phyloP scores from a whole-genome alignment of 2,113 vertebrate species.

The Malaclemys terrapin region DNA sequence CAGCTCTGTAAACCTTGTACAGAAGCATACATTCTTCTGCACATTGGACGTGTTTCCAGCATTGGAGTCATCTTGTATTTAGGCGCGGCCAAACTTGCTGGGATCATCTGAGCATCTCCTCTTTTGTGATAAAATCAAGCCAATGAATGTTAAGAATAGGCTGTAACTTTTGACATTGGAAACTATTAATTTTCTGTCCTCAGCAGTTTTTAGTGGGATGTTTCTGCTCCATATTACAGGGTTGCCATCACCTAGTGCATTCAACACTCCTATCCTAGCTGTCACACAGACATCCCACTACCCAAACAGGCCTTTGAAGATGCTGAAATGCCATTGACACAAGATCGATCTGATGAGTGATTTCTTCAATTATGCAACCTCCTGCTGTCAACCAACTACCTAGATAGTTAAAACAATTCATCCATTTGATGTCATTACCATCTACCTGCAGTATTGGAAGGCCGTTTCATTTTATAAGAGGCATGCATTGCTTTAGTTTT shows the following conservation, averaged over 20 bases:
- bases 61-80: neutral
- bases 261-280: too few species aligned
- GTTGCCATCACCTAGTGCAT: too few species aligned
- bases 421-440: neutral
- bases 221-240: too few species aligned
- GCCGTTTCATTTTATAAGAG: neutral
- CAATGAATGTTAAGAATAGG: neutral
- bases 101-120: neutral
- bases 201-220: too few species aligned
- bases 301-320: too few species aligned
- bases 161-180: too few species aligned
- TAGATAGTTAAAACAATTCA: neutral
- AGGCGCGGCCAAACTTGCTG: neutral
- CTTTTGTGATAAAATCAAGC: neutral
- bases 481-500: neutral
- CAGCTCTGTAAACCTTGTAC: neutral
- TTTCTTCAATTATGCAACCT: neutral
- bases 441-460: neutral
- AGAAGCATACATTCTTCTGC: neutral
- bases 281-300: too few species aligned
- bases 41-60: neutral
- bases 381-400: neutral
- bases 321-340: too few species aligned
- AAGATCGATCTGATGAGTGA: neutral
- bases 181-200: too few species aligned